A percentile compares a stretch with the other conserved stretches of the same genome.
phyloP scores from a whole-genome alignment of 2,888 invertebrate species.

The Agonopterix alstromeriana region DNA sequence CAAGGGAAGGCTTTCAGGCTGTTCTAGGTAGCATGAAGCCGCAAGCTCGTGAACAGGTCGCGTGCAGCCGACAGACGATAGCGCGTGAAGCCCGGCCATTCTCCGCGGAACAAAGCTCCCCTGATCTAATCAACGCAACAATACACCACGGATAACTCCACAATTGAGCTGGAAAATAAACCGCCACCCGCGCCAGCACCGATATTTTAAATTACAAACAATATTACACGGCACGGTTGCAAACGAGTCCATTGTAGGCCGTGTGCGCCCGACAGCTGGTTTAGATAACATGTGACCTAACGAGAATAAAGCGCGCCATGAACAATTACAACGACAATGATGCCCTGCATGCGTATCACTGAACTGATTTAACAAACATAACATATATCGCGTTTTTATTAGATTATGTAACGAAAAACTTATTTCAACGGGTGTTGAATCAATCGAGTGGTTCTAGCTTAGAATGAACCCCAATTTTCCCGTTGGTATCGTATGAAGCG shows the following conservation, averaged over 20 bases:
- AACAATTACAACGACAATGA: constrained; percentile 51
- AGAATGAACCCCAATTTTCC: too few species aligned
- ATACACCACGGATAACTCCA: constrained; percentile 61
- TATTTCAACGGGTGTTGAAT: too few species aligned
- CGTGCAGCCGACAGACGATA: constrained; percentile 49
- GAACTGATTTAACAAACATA: constrained; percentile 9
- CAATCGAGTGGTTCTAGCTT: too few species aligned
- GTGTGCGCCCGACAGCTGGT: constrained; percentile 66
- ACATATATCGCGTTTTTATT: background rate
- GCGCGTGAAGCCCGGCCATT: constrained; percentile 47
- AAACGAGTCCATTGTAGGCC: constrained; percentile 65
- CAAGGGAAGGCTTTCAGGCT: constrained; percentile 21
- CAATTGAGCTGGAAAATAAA: constrained; percentile 61
- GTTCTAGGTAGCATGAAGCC: constrained; percentile 29
- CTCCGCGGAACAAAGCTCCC: constrained; percentile 59
- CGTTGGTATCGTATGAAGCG: too few species aligned
- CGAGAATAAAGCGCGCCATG: constrained; percentile 51
- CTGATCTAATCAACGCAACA: constrained; percentile 74
- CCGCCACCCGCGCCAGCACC: constrained; percentile 44
- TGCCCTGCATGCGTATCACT: constrained; percentile 19
- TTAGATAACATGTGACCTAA: constrained; percentile 70
- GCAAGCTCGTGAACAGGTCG: constrained; percentile 40
- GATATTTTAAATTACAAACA: constrained; percentile 72
- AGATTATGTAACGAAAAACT: too few species aligned
- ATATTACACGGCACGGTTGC: constrained; percentile 62